Percentiles rank a stretch among this genome's conserved stretches.
Conservation (phyloP, 2,113 vertebrate genomes). For the Natator depressus region DNA sequence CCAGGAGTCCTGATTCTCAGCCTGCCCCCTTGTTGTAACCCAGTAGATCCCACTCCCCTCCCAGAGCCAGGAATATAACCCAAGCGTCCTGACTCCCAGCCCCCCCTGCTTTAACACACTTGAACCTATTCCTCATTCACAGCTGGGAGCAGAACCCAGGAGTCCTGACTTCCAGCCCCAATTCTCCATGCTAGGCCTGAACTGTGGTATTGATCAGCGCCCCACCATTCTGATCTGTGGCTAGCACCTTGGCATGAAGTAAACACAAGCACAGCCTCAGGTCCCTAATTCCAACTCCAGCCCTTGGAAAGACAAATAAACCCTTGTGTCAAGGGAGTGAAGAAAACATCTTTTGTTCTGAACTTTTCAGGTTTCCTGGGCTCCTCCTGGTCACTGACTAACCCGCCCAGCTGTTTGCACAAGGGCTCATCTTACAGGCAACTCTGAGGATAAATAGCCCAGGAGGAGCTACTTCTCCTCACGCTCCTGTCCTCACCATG, state of each 20-base stretch:
- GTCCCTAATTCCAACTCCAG: neutral
- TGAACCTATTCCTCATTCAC: no score
- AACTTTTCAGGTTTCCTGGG: neutral
- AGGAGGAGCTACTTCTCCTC: neutral
- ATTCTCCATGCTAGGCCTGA: neutral
- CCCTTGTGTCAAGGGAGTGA: neutral
- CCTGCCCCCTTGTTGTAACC: no score
- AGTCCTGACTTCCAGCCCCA: neutral
- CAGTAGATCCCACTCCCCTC: no score
- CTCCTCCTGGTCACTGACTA: neutral
- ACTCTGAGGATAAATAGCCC: neutral
- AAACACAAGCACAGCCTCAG: neutral
- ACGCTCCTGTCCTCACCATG: constrained; percentile 41
- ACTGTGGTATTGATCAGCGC: rapidly evolving
- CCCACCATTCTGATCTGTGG: neutral
- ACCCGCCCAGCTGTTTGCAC: neutral
- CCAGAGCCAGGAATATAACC: neutral
- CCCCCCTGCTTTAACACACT: no score
- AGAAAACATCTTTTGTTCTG: neutral
- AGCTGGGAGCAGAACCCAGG: no score
- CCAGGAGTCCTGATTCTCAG: neutral
- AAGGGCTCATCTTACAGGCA: neutral
- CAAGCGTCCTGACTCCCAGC: neutral
- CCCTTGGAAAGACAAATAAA: neutral
- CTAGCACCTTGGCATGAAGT: neutral